Conservation (phyloP, 2,888 invertebrate species). For the Mesochorus sp. region DNA sequence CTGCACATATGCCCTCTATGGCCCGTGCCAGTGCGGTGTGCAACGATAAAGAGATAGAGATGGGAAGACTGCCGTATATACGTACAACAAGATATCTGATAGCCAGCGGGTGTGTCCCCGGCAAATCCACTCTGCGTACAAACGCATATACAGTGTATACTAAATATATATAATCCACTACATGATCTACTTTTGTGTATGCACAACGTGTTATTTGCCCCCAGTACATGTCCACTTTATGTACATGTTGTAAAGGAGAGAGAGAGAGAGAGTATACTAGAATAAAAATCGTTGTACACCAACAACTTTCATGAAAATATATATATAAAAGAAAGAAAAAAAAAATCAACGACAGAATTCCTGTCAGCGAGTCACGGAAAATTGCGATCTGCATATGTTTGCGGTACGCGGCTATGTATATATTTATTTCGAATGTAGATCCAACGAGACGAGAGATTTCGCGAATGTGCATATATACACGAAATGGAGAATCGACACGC, state of each 20-base stretch:
- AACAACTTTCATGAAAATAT: conserved; percentile 50
- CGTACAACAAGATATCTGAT: conserved; percentile 78
- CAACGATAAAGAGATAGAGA: conserved; percentile 33
- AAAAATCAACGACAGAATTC: conserved; percentile 23
- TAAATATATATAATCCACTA: conserved; percentile 1
- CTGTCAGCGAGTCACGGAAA: conserved; percentile 47
- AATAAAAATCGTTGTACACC: conserved; percentile 56
- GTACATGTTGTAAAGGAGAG: conserved; percentile 11
- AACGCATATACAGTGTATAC: conserved; percentile 28
- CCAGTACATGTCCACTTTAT: conserved; percentile 42
- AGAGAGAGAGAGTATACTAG: conserved; percentile 19
- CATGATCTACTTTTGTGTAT: conserved; percentile 45
- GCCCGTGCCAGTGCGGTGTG: conserved; percentile 68
- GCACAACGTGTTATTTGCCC: conserved; percentile 56
- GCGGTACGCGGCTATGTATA: neutral
- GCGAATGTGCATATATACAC: neutral
- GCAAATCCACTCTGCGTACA: conserved; percentile 68
- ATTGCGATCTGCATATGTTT: conserved; percentile 42
- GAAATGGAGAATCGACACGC: conserved; percentile 40
- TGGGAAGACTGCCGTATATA: conserved; percentile 71
- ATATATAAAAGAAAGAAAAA: conserved; percentile 7
- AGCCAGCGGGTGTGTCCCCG: conserved; percentile 70
- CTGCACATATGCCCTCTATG: conserved; percentile 81
- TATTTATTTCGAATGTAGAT: conserved; percentile 14
- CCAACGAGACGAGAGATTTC: conserved; percentile 34